phyloP scores from a whole-genome alignment of 2,113 vertebrate species.

The Malurus cyaneus region DNA sequence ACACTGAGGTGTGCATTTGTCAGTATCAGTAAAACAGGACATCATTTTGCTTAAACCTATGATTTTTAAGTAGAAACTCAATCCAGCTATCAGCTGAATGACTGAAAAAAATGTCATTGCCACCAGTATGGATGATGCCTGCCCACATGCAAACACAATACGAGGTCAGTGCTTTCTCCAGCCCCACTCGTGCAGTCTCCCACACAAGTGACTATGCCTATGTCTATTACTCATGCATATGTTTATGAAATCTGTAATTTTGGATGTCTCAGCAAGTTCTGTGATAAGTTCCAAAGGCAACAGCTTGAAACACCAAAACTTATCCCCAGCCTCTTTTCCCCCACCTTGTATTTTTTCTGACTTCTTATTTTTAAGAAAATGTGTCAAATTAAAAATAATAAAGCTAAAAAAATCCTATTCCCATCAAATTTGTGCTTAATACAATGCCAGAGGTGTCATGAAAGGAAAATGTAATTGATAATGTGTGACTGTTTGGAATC shows the following conservation, averaged over 20 bases:
- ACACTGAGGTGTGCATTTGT: neutral
- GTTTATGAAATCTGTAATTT: neutral
- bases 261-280: neutral
- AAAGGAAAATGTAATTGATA: neutral
- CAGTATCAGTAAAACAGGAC: neutral
- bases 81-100: neutral
- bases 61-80: neutral
- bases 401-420: neutral
- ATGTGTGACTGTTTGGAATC: neutral
- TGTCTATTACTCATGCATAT: neutral
- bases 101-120: neutral
- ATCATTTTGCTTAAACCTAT: neutral
- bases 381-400: neutral
- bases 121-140: neutral
- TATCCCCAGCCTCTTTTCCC: neutral
- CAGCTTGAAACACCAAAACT: neutral
- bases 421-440: neutral
- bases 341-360: neutral
- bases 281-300: neutral
- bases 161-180: neutral
- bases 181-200: neutral
- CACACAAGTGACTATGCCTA: neutral
- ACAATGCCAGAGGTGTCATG: neutral
- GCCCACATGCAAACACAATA: neutral
- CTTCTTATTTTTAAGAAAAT: neutral